phyloP scores from a whole-genome alignment of 2,888 invertebrate species.

The Tachina lurida region DNA sequence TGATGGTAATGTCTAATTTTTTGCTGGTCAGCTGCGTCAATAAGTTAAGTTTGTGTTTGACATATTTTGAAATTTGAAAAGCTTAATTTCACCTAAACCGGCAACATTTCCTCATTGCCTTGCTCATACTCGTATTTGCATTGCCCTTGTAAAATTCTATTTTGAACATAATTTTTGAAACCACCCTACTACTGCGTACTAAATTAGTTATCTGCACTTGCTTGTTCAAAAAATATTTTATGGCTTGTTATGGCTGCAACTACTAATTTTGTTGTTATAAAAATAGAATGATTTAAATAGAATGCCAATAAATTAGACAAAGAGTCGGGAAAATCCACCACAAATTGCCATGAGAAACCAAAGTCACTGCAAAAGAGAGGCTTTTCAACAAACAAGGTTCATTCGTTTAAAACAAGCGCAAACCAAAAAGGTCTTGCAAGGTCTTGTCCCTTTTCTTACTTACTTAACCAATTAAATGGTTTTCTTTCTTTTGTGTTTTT shows the following conservation, averaged over 20 bases:
- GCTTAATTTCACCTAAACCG: too few species aligned
- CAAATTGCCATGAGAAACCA: conserved; percentile 19
- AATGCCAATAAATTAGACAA: conserved; percentile 45
- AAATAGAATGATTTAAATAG: conserved; percentile 18
- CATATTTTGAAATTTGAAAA: too few species aligned
- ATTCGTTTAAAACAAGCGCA: too few species aligned
- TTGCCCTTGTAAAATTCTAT: too few species aligned
- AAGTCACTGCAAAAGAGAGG: not conserved
- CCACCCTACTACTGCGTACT: not conserved
- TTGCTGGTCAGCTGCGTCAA: too few species aligned
- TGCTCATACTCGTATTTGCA: too few species aligned
- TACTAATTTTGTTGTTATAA: conserved; percentile 33
- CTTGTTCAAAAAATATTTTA: conserved; percentile 18
- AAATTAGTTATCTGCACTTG: conserved; percentile 37
- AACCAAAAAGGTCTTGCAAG: too few species aligned
- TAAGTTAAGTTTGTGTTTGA: too few species aligned
- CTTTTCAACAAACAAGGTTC: not conserved
- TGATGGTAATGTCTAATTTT: too few species aligned
- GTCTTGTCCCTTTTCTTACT: not conserved
- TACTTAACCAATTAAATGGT: not conserved
- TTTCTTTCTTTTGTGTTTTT: conserved; percentile 2
- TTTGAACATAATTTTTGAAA: too few species aligned
- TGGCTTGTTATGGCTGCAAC: conserved; percentile 34
- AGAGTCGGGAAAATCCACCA: conserved; percentile 32
- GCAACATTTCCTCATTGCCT: too few species aligned